Conservation (phyloP, 2,888 invertebrate species). For the Atethmia centrago region DNA sequence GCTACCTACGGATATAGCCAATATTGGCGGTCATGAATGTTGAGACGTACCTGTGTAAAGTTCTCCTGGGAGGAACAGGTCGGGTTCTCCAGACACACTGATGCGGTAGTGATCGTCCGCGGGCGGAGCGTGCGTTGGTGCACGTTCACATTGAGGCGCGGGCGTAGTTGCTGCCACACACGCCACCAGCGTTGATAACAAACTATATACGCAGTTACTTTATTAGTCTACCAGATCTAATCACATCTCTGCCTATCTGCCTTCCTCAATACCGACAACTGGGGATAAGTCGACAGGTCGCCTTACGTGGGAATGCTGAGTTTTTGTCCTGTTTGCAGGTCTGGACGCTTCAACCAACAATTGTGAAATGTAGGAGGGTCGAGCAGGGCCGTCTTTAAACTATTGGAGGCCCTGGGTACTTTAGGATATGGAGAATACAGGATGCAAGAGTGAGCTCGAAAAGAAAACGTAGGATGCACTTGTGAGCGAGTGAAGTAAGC, state of each 20-base stretch:
- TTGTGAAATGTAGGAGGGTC: not conserved
- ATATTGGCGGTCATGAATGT: not conserved
- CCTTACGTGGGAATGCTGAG: not conserved
- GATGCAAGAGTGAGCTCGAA: no score
- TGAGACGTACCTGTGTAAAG: constrained; percentile 93
- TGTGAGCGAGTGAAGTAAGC: no score
- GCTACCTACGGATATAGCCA: not conserved
- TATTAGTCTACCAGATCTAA: not conserved
- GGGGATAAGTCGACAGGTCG: not conserved
- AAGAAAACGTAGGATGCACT: no score
- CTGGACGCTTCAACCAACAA: not conserved
- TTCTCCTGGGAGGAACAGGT: constrained; percentile 94
- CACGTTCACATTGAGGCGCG: constrained; percentile 74
- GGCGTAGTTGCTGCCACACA: constrained; percentile 18
- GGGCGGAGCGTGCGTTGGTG: constrained; percentile 84
- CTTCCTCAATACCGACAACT: not conserved
- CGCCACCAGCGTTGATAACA: constrained; percentile 24
- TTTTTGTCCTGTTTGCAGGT: not conserved
- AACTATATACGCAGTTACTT: constrained; percentile 20
- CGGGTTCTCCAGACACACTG: constrained; percentile 93
- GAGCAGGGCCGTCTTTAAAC: no score
- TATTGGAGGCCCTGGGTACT: no score
- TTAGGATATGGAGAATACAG: no score
- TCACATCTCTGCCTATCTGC: not conserved
- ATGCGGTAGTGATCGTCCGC: constrained; percentile 94